Percentiles rank a stretch among this genome's conserved stretches.
Conservation (phyloP, 1,140 invertebrate species). For the Pseudachorutes palmiensis region DNA sequence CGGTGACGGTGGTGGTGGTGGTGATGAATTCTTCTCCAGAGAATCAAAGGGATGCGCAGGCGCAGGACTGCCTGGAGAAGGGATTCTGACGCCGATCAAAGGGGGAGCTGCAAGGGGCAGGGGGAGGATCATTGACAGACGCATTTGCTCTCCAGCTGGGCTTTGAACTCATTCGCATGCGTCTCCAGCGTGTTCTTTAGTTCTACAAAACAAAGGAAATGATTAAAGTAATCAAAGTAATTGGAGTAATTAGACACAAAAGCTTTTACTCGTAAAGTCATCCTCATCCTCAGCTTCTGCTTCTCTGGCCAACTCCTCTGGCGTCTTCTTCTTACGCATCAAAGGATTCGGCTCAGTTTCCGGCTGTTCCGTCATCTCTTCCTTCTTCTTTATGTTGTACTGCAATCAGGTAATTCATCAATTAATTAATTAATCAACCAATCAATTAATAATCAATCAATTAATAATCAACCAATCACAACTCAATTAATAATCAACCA, state of each 20-base stretch:
- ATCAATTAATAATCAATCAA: no score
- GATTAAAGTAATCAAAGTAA: background rate
- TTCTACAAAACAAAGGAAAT: conserved; percentile 57
- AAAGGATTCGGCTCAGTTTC: conserved; percentile 64
- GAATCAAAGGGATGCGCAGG: no score
- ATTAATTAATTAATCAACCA: no score
- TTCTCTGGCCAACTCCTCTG: conserved; percentile 88
- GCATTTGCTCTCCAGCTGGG: conserved; percentile 88
- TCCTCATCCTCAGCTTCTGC: conserved; percentile 89
- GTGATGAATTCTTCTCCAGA: no score
- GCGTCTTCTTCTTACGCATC: conserved; percentile 96
- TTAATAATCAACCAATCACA: background rate
- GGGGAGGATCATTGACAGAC: conserved; percentile 61
- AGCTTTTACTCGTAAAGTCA: conserved; percentile 85
- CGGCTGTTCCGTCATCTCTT: conserved; percentile 73
- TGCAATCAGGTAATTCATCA: no score
- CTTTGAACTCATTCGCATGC: conserved; percentile 87
- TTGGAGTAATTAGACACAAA: background rate
- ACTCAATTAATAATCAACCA: background rate
- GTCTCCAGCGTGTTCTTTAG: conserved; percentile 89
- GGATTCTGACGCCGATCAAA: background rate
- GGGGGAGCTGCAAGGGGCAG: background rate
- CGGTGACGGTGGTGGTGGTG: background rate
- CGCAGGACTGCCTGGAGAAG: no score
- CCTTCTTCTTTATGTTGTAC: conserved; percentile 98